Base-by-base conservation (phyloP, 2,113 vertebrate genomes). In the Gymnorhina tibicen region DNA sequence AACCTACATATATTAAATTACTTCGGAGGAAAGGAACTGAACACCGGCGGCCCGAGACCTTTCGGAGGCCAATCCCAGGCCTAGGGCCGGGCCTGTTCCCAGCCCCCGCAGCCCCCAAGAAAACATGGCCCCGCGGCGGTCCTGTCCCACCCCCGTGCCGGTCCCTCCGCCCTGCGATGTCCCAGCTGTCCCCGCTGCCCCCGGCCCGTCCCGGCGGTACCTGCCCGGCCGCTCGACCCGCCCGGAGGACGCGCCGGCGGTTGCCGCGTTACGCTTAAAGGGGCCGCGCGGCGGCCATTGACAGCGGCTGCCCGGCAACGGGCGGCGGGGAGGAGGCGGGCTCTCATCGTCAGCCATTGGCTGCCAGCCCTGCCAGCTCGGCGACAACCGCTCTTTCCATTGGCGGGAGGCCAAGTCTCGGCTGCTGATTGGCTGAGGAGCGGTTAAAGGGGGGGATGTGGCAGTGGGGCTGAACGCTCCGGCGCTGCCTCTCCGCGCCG, bases 241-340 rank as follows among this genome's bases (percentile, higher is more conserved):
- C n/a, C 84, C 47, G 6, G 5, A 32, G 60, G 75, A 91, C 93
- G 82, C 95, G 69, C 39, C 46, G 14, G 68, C 74, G 10, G 95
- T 97, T 97, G 91, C 91, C 86, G 16, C 85, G 75, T 41, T 77
- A 89, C 85, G 33, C 93, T 95, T 89, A 88, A 96, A 95, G 92
- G 85, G 33, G 74, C 90, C 93, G 74, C 55, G 53, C 41, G 23
- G 66, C 33, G 13, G 59, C 52, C 91, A 90, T 73, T 85, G 91
- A 89, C 91, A 59, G 59, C 78, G 58, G 92, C 88, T 81, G 73
- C 95, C 92, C 10, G 62, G 97, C 74, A 96, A 94, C 89, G n/a
- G 80, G 19, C 26, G 15, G 46, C 1, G 60, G 4, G 28, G 7
- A 11, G 15, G 58, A 21, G 75, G 59, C 28, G 79, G 68, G 60